These are phyloP conservation scores for Pristionchus fissidentatus DNA, from an alignment of 2,888 invertebrate genomes.

Conservation along the genomic window DNA sequence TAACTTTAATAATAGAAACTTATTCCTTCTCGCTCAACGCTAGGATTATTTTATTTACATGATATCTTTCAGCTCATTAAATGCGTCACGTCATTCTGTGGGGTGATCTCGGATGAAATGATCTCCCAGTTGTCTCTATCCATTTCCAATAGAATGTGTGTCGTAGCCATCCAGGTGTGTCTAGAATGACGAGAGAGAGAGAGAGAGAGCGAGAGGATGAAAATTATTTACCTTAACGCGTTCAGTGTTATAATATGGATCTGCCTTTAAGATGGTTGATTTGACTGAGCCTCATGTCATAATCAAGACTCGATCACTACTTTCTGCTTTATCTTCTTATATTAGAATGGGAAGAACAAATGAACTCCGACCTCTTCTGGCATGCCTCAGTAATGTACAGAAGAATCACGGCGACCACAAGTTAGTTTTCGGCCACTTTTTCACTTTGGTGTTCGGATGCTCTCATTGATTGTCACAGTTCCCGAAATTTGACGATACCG, in stretches of 20 bases:
- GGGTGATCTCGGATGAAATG: constrained; percentile 6
- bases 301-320: constrained; percentile 27
- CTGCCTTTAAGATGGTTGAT: constrained; percentile 47
- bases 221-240: background rate
- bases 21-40: too few relatives aligned
- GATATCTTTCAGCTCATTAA: constrained; percentile 10
- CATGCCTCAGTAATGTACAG: constrained; percentile 53
- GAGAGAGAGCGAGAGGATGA: background rate
- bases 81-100: constrained; percentile 17
- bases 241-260: background rate
- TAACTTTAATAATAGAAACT: too few relatives aligned
- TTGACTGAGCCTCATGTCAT: constrained; percentile 40
- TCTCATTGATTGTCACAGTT: too few relatives aligned
- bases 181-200: too few relatives aligned
- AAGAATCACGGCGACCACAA: constrained; percentile 53
- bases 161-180: constrained; percentile 42
- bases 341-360: background rate
- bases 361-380: constrained; percentile 45
- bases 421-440: background rate
- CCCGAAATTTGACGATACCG: too few relatives aligned
- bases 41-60: background rate
- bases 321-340: background rate
- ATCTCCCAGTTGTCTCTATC: constrained; percentile 6
- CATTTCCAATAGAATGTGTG: constrained; percentile 40
- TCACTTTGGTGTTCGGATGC: too few relatives aligned